phyloP scores from a whole-genome alignment of 2,113 vertebrate genomes.

The Ageneiosus marmoratus region DNA sequence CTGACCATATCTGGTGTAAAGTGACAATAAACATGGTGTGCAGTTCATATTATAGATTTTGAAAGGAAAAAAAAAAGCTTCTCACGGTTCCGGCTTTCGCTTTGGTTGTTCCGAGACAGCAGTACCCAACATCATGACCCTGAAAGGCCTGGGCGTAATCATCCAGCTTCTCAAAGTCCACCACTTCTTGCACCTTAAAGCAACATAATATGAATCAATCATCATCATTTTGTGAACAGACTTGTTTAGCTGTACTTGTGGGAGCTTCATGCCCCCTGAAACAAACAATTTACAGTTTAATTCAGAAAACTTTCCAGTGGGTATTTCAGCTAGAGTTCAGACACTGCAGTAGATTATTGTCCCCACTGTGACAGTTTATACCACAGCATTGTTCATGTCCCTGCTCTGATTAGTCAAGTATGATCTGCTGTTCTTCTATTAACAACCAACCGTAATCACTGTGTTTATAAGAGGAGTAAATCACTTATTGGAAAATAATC shows the following conservation, averaged over 20 bases:
- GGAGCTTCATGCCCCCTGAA: not conserved
- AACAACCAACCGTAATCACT: not conserved
- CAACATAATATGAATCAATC: not conserved
- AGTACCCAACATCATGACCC: slow-evolving; percentile 84
- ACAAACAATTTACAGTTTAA: not conserved
- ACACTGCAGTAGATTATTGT: not conserved
- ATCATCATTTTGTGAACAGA: not conserved
- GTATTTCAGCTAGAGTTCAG: not conserved
- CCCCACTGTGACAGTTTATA: not conserved
- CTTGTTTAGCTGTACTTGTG: too few species aligned
- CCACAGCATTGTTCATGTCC: not conserved
- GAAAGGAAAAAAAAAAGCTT: not conserved
- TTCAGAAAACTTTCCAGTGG: not conserved
- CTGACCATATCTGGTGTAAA: too few species aligned
- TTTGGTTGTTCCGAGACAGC: slow-evolving; percentile 84
- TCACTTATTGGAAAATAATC: not conserved
- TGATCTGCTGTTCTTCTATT: not conserved
- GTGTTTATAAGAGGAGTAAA: not conserved
- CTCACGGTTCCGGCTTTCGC: slow-evolving; percentile 77
- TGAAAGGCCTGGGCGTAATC: slow-evolving; percentile 72
- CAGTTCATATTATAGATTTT: too few species aligned
- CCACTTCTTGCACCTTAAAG: slow-evolving; percentile 80
- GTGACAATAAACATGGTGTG: too few species aligned
- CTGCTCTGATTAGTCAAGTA: not conserved
- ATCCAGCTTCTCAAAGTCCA: slow-evolving; percentile 85